Percentiles rank a stretch among this genome's conserved stretches.
These are phyloP conservation scores for Oostethus manadensis DNA, from an alignment of 2,113 vertebrate genomes.

Conservation along the genomic window DNA sequence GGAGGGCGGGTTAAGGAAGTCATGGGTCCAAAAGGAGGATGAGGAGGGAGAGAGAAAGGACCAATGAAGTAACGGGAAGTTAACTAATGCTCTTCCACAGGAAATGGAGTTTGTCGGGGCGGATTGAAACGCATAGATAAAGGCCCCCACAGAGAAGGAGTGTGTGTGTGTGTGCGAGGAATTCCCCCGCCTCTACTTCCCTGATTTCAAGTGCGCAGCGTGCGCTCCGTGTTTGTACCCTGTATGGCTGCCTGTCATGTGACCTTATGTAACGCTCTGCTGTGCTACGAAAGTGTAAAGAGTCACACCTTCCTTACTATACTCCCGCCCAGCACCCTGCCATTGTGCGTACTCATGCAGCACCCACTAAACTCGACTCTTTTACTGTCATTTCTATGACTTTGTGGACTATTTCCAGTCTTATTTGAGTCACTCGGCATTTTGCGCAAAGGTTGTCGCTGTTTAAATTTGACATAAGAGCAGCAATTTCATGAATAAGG, in stretches of 20 bases:
- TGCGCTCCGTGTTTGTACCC: constrained; percentile 56
- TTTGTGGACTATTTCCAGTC: too few relatives aligned
- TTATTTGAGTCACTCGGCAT: too few relatives aligned
- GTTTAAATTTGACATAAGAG: too few relatives aligned
- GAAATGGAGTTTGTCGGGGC: constrained; percentile 71
- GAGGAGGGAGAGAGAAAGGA: constrained; percentile 29
- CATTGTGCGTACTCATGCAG: too few relatives aligned
- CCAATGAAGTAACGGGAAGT: constrained; percentile 65
- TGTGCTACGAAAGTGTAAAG: constrained; percentile 53
- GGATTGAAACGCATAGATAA: constrained; percentile 62
- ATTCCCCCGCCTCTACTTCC: constrained; percentile 74
- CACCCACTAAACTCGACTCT: too few relatives aligned
- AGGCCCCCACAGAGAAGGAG: constrained; percentile 58
- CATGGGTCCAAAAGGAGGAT: background rate
- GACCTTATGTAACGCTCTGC: constrained; percentile 57
- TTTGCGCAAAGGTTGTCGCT: too few relatives aligned
- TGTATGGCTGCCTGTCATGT: constrained; percentile 48
- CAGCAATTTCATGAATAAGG: too few relatives aligned
- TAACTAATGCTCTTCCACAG: constrained; percentile 71
- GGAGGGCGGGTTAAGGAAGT: background rate
- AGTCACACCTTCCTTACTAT: constrained; percentile 45
- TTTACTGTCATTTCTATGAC: too few relatives aligned
- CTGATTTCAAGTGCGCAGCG: constrained; percentile 60
- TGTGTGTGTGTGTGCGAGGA: constrained; percentile 58
- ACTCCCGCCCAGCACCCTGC: background rate